Evolutionary conservation across 2,888 invertebrate genomes (phyloP).

Genomic region (Heteromurus nitidus): DNA sequence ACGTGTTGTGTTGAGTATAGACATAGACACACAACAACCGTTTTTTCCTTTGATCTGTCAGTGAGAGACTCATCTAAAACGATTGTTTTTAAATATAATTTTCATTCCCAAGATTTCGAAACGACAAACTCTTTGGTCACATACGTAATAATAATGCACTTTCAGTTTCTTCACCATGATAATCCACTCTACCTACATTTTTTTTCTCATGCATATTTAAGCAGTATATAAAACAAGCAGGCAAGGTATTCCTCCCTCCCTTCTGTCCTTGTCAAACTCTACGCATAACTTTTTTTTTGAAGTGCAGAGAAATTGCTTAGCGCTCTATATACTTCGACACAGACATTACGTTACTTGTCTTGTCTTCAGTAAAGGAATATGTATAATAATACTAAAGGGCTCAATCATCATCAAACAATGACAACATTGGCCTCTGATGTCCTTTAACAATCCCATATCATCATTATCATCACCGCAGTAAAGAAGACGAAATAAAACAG

Average conservation of each 20-base stretch:
- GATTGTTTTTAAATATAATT: constrained; percentile 27
- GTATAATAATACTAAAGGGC: background rate
- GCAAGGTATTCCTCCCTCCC: constrained; percentile 35
- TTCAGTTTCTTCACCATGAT: background rate
- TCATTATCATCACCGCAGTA: too few species aligned
- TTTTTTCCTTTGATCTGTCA: background rate
- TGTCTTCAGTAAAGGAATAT: background rate
- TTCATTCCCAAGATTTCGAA: constrained; percentile 1
- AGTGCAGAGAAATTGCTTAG: constrained; percentile 30
- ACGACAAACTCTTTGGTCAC: background rate
- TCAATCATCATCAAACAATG: background rate
- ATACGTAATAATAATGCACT: too few species aligned
- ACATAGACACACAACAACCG: background rate
- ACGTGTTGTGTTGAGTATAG: background rate
- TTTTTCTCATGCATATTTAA: background rate
- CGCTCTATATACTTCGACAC: background rate
- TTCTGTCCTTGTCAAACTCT: constrained; percentile 48
- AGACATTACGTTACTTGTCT: background rate
- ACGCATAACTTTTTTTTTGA: background rate
- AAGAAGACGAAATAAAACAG: too few species aligned
- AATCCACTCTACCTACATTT: background rate
- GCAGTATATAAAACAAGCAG: background rate
- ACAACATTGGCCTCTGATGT: background rate
- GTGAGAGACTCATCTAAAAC: background rate
- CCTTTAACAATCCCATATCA: background rate